Conservation (phyloP, 2,888 invertebrate species). For the Lypha dubia region DNA sequence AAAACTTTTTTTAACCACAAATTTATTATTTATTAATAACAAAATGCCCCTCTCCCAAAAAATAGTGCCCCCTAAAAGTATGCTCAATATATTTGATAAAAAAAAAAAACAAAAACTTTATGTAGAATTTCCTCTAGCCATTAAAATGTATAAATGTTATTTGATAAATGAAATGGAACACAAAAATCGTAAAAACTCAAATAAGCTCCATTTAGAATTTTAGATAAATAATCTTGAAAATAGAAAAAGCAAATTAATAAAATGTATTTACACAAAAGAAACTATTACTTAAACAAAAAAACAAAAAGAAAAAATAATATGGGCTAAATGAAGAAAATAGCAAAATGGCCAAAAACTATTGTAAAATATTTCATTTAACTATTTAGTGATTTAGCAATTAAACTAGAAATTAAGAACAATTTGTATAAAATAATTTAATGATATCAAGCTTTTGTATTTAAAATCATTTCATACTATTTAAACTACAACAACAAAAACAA, state of each 20-base stretch:
- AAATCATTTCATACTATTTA: constrained; percentile 78
- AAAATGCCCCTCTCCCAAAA: background rate
- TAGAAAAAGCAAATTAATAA: constrained; percentile 25
- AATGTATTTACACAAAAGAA: constrained; percentile 42
- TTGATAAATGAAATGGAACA: constrained; percentile 54
- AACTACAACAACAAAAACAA: constrained; percentile 73
- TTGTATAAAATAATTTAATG: constrained; percentile 61
- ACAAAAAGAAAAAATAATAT: constrained; percentile 61
- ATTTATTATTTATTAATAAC: background rate
- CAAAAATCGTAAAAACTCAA: constrained; percentile 55
- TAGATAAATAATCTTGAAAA: constrained; percentile 60
- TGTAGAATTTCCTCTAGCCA: constrained; percentile 51
- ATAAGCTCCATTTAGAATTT: constrained; percentile 74
- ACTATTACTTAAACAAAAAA: constrained; percentile 72
- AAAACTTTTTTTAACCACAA: background rate
- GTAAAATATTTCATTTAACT: constrained; percentile 74
- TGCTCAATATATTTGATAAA: constrained; percentile 65
- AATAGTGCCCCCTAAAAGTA: constrained; percentile 31
- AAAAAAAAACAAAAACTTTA: constrained; percentile 6
- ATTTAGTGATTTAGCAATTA: constrained; percentile 50
- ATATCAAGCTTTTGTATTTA: constrained; percentile 79
- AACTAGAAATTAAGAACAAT: constrained; percentile 42
- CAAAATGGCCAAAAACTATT: constrained; percentile 74
- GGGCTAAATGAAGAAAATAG: constrained; percentile 46
- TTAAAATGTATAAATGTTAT: constrained; percentile 70